phyloP scores from a whole-genome alignment of 2,888 invertebrate genomes.

The Steromphala cineraria region DNA sequence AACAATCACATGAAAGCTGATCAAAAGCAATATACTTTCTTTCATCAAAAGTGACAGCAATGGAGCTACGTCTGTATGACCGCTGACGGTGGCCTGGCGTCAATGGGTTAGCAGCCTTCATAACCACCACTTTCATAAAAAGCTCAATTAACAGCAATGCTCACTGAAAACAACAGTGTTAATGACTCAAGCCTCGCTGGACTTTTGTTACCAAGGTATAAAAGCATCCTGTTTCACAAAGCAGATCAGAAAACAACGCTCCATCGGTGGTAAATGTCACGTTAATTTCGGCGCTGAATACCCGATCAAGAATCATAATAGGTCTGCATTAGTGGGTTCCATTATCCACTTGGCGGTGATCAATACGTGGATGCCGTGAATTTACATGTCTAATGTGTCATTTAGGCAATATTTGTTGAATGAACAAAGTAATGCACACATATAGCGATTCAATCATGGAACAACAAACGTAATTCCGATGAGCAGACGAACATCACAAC shows the following conservation, averaged over 20 bases:
- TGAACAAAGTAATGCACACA: conserved; percentile 14
- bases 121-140: not conserved
- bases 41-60: not conserved
- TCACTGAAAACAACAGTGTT: not conserved
- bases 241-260: not conserved
- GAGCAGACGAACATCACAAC: not conserved
- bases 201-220: conserved; percentile 12
- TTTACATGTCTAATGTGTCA: conserved; percentile 19
- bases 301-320: conserved; percentile 11
- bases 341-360: conserved; percentile 11
- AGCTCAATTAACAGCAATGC: conserved; percentile 11
- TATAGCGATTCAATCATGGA: not conserved
- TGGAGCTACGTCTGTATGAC: not conserved
- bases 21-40: not conserved
- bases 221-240: conserved; percentile 14
- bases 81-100: not conserved
- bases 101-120: not conserved
- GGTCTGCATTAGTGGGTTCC: conserved; percentile 3
- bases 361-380: not conserved
- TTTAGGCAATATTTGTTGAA: conserved; percentile 15
- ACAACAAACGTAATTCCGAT: conserved; percentile 4
- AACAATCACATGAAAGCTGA: not conserved
- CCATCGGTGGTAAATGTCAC: conserved; percentile 1
- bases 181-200: not conserved
- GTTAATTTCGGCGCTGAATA: conserved; percentile 3